A percentile compares a stretch with the other conserved stretches of the same genome.
Conservation (phyloP, 2,797 vertebrate species). For the Dromococcyx pavoninus region DNA sequence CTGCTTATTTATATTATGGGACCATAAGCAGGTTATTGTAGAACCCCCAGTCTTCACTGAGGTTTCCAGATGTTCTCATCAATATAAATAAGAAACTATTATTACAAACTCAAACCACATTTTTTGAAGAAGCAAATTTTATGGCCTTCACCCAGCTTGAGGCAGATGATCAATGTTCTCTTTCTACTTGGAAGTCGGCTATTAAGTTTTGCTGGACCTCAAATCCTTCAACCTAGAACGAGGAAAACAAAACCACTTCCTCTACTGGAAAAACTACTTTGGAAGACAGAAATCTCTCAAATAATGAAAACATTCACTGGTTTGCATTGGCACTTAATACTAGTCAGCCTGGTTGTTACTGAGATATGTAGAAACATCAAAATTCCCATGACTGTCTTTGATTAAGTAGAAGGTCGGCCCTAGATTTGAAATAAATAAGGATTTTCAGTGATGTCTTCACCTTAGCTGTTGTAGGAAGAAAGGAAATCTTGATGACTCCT, state of each 20-base stretch:
- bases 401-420: neutral
- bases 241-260: neutral
- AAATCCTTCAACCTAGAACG: neutral
- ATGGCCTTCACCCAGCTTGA: neutral
- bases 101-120: neutral
- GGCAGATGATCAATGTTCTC: neutral
- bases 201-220: neutral
- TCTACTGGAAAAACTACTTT: neutral
- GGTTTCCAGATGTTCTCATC: neutral
- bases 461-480: neutral
- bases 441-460: neutral
- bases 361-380: neutral
- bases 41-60: neutral
- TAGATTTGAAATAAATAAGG: neutral
- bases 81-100: neutral
- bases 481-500: neutral
- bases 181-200: neutral
- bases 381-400: constrained; percentile 12
- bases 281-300: neutral
- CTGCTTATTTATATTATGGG: neutral
- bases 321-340: neutral
- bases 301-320: neutral
- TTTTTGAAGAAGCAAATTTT: neutral
- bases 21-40: neutral
- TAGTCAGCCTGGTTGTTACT: neutral